Conservation (phyloP, 2,888 invertebrate species). For the Mactromeris polynyma region DNA sequence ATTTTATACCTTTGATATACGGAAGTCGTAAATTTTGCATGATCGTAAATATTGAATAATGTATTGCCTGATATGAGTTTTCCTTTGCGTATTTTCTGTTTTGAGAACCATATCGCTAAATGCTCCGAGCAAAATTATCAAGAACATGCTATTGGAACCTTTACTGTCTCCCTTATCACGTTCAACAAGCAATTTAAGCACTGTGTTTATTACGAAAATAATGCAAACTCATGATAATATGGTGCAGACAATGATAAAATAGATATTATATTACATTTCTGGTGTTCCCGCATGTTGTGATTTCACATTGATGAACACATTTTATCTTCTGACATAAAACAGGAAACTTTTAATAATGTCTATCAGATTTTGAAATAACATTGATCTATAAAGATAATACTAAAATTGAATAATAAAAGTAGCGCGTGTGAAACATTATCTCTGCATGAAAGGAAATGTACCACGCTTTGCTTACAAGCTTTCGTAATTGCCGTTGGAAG, state of each 20-base stretch:
- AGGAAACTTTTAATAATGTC: not conserved
- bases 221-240: not conserved
- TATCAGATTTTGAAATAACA: too few relatives aligned
- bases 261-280: not conserved
- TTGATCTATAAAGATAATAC: too few relatives aligned
- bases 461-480: not conserved
- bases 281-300: not conserved
- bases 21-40: too few relatives aligned
- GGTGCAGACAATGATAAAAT: not conserved
- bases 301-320: not conserved
- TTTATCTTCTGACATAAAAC: not conserved
- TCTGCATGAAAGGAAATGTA: not conserved
- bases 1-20: too few relatives aligned
- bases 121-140: too few relatives aligned
- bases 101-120: too few relatives aligned
- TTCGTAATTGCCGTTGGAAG: not conserved
- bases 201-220: not conserved
- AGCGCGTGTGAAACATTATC: not conserved
- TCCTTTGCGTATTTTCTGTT: too few relatives aligned
- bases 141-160: not conserved
- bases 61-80: too few relatives aligned
- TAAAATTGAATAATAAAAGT: not conserved
- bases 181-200: not conserved
- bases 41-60: too few relatives aligned
- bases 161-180: not conserved